Evolutionary conservation across 2,113 vertebrate species (phyloP).

Genomic region (Mixornis gularis): DNA sequence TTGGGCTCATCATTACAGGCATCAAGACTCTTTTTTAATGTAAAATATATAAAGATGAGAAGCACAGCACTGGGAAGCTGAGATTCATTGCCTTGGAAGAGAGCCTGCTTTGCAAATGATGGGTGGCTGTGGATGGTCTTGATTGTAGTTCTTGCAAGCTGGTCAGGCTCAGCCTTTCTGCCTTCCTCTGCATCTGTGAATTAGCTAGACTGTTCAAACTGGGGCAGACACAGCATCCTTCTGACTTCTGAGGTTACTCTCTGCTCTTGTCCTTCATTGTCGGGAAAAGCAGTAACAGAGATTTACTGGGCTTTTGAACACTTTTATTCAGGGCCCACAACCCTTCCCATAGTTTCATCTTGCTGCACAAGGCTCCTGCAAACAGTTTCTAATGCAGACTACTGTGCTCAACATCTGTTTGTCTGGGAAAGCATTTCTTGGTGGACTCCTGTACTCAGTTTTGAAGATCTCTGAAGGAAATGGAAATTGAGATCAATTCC

Average conservation of each 20-base stretch:
- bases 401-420: neutral
- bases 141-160: conserved; percentile 12
- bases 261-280: conserved; percentile 23
- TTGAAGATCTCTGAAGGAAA: conserved; percentile 21
- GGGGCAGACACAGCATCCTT: conserved; percentile 16
- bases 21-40: neutral
- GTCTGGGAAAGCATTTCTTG: neutral
- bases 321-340: neutral
- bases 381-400: neutral
- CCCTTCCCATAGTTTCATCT: neutral
- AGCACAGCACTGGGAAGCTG: neutral
- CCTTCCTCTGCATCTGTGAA: neutral
- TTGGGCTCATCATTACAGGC: neutral
- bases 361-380: neutral
- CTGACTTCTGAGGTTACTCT: conserved; percentile 34
- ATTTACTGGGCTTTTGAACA: conserved; percentile 31
- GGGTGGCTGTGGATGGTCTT: neutral
- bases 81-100: neutral
- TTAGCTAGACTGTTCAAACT: conserved; percentile 29
- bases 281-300: neutral
- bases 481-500: conserved; percentile 2
- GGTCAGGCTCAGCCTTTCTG: neutral
- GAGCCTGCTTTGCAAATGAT: conserved; percentile 3
- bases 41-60: conserved; percentile 1
- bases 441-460: neutral